Base-by-base conservation (phyloP, 1,140 invertebrate species). In the Calycopis cecrops region DNA sequence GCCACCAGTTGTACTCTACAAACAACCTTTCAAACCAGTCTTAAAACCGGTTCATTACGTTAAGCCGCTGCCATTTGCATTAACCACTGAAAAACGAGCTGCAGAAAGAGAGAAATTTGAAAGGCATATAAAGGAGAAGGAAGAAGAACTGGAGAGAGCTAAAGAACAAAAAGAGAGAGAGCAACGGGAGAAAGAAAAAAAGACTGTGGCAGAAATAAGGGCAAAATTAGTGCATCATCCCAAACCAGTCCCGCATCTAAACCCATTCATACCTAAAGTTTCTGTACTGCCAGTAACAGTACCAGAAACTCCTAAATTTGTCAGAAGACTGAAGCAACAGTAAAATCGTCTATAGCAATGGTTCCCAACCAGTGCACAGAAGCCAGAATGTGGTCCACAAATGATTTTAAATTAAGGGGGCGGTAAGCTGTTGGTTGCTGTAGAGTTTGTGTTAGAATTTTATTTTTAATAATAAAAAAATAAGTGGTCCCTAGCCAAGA, bases 21-120 rank as follows among this genome's bases (percentile, higher is more conserved):
- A 85, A 35, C 71, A 84, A 56, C 81, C 82, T n/a, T 87, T 87
- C 35, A 84, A 87, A 52, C 81, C 81, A 38, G 62, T 81, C 1
- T 56, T 71, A 1, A 68, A 76, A 48, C 52, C 60, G 52, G 38
- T 63, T n/a, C 68, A 76, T 14, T 14, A 64, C n/a, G 21, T 73
- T 0, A 78, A 75, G 57, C 52, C 69, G 18, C 57, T 42, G n/a
- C 81, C 81, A 9, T 87, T 87, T 71, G 67, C 68, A 17, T 60
- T 87, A 10, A 84, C 69, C 9, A 82, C 79, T 34, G 69, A 80
- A 35, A 85, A 85, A 55, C 63, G 83, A 51, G 83, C 81, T 17
- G 69, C 60, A 2, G 79, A 85, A 50, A 71, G 81, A 37, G 77
- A 84, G 42, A 72, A 58, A 11, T 87, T 84, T 73, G 79, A 87